Base-by-base conservation (phyloP, 2,888 invertebrate species). In the Synanthedon formicaeformis region DNA sequence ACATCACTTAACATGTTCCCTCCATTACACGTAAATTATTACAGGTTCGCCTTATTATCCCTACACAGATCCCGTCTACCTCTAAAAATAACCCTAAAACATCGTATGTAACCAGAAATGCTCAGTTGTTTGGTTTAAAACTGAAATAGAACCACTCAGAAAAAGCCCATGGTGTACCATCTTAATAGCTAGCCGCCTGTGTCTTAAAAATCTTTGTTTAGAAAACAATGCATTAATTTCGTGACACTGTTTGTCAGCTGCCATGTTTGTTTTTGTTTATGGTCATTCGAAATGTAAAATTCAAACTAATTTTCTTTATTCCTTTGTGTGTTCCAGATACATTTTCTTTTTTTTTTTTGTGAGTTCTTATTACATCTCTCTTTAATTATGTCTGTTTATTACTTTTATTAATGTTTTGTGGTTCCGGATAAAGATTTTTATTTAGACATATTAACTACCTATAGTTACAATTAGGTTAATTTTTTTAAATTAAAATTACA, bases 71-170 rank as follows among this genome's bases (percentile, higher is more conserved):
- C 70, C 69, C 63, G 67, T 67, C 61, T 1, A 57, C 60, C 55
- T 59, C 77, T 63, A 60, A 70, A 71, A 74, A 71, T 70, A 72
- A 71, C 62, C 58, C 63, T 66, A 62, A 66, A 71, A 68, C 66
- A 63, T 59, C 64, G 65, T 58, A 64, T 62, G 60, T 77, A 78
- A 76, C 71, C 66, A 75, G 81, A 78, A 81, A 69, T 70, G 67
- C 75, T 77, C 78, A 76, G 62, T 70, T 75, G 79, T 79, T 79
- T 73, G 69, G 72, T 69, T 79, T 69, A 63, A 67, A 66, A 60
- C 40, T 75, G 78, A 81, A 81, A 81, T 84, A 85, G 82, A 75
- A 61, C 60, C 79, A 75, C 81, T 80, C 78, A 65, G 57, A 50
- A 52, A 58, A 57, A 58, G 58, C 52, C 53, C 50, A 61, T 62